Base-by-base conservation (phyloP, 2,113 vertebrate species). In the Oreotrochilus melanogaster region DNA sequence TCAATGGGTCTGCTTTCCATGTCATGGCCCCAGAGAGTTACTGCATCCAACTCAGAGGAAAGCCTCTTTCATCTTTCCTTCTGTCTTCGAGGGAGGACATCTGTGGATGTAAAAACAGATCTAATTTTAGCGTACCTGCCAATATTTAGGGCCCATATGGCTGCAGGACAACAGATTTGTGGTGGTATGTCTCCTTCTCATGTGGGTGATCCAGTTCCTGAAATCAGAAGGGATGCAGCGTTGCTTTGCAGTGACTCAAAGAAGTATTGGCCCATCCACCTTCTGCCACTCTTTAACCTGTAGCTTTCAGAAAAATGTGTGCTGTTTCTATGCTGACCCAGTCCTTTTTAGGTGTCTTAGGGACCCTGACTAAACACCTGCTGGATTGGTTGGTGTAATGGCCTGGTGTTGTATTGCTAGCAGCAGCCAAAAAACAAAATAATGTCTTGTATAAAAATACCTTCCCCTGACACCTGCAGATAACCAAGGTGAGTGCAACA, bases 21-120 rank as follows among this genome's bases (percentile, higher is more conserved):
- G 72, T 37, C 3, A 0, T 64, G 53, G 19, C 42, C 79, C 78
- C 85, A 33, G 74, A 81, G 35, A 91, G 58, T 71, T 84, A 74
- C 85, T 73, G 51, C 37, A 39, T 91, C 78, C 84, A 50, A 89
- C 54, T 72, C 65, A 56, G 60, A 88, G 86, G 75, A 94, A 94
- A 93, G 73, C 76, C 62, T 95, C 56, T 87, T 83, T 84, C 67
- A 67, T 58, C 45, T 78, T 96, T 96, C 91, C 91, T 47, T 47
- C 18, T 47, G 21, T 39, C 39, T 96, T 94, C 75, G 75, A 82
- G 83, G 85, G 89, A 96, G 96, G 97, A 94, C 96, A 97, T 86
- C 95, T 97, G n/a, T 50, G 88, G 16, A 82, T 72, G 70, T 89
- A 60, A 87, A 96, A 95, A 54, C 62, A 70, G 58, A 85, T 45